These are phyloP conservation scores for Ophonus ardosiacus DNA, from an alignment of 2,888 invertebrate genomes.

Conservation along the genomic window DNA sequence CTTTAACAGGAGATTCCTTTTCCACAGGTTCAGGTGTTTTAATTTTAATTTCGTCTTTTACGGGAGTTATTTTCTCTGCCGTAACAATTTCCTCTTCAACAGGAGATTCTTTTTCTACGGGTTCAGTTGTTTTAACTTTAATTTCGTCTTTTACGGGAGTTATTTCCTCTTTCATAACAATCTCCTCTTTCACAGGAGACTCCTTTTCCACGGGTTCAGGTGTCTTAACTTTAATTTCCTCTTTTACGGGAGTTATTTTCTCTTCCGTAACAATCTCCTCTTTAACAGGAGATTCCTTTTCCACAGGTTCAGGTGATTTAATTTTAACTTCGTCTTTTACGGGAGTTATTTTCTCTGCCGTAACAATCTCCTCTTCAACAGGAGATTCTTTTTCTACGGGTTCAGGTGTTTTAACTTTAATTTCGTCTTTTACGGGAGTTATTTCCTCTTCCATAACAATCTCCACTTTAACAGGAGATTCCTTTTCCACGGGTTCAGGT, in stretches of 20 bases:
- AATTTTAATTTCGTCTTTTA: too few relatives aligned
- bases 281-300: not conserved
- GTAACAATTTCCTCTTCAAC: too few relatives aligned
- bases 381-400: not conserved
- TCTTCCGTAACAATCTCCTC: not conserved
- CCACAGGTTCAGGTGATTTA: conserved; percentile 16
- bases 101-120: too few relatives aligned
- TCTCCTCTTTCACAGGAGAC: not conserved
- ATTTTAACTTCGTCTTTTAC: not conserved
- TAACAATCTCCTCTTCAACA: not conserved
- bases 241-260: not conserved
- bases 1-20: too few relatives aligned
- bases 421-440: conserved; percentile 44
- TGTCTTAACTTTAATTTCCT: conserved; percentile 11
- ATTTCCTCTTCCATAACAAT: too few relatives aligned
- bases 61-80: too few relatives aligned
- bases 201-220: not conserved
- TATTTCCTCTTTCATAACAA: too few relatives aligned
- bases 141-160: too few relatives aligned
- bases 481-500: too few relatives aligned
- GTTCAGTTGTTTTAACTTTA: too few relatives aligned
- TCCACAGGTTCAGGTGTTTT: too few relatives aligned
- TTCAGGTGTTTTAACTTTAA: conserved; percentile 23
- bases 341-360: not conserved
- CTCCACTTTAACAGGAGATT: too few relatives aligned